Conservation (phyloP, 2,888 invertebrate species). For the Cinara cedri region DNA sequence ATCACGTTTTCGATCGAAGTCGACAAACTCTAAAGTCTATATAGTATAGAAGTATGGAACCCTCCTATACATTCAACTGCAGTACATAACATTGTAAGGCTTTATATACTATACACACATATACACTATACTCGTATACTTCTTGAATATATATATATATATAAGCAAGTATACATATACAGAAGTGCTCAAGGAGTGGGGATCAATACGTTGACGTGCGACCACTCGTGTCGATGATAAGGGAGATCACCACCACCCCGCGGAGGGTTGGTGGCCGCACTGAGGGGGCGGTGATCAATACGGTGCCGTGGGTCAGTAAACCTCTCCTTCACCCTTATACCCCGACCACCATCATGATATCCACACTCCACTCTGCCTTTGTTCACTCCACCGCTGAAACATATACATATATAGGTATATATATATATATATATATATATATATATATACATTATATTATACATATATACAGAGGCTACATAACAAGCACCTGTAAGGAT, state of each 20-base stretch:
- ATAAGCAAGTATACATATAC: conserved; percentile 17
- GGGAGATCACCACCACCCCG: conserved; percentile 55
- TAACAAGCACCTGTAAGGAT: conserved; percentile 56
- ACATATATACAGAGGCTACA: conserved; percentile 8
- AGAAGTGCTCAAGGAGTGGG: conserved; percentile 30
- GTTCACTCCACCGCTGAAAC: not conserved
- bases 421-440: not conserved
- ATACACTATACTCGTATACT: not conserved
- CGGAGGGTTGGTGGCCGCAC: conserved; percentile 42
- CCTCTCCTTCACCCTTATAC: conserved; percentile 29
- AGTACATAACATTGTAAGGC: conserved; percentile 24
- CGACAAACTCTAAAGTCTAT: conserved; percentile 11
- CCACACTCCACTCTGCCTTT: not conserved
- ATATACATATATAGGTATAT: not conserved
- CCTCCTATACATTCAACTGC: not conserved
- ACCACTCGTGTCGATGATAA: conserved; percentile 57
- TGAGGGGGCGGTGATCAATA: conserved; percentile 57
- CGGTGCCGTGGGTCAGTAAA: conserved; percentile 57
- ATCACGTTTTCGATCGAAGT: conserved; percentile 41
- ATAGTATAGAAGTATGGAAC: not conserved
- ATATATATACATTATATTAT: not conserved
- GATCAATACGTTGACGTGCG: conserved; percentile 57
- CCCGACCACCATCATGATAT: conserved; percentile 26
- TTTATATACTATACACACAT: conserved; percentile 8
- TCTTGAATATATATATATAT: not conserved